Evolutionary conservation across 2,113 vertebrate species (phyloP), one percentile per base, ranked within the genome.

Genomic region (Crotophaga sulcirostris): DNA sequence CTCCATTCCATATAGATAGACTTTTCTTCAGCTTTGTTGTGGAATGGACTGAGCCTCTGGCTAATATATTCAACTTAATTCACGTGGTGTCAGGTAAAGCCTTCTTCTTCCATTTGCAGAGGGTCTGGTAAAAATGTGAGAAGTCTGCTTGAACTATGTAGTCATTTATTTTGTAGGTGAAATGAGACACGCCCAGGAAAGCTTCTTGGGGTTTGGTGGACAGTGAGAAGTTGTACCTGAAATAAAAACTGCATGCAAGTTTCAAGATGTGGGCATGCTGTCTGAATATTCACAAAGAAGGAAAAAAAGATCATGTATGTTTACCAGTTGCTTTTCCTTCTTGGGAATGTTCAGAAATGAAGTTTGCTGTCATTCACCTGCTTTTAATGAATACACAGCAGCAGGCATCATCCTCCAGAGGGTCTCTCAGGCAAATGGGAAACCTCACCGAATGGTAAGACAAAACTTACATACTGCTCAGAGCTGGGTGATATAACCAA

Each of bases 11-110:
- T 8, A 38, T 97, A 60, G 98, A 98, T 26, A 92, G 98, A 34
- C 98, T 98, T 26, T 98, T 98, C 97, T 98, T 98, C 96, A 98
- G 98, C 87, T 98, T 98, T 59, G 96, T 98, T 77, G 94, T 97
- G 45, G 96, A 98, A 44, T 98, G 98, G 98, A 98, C 97, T 9
- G 98, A 98, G 76, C 92, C 98, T 52, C 85, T 98, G 62, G 98
- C 98, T 83, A 95, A 97, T 7, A 92, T 81, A 18, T 98, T 98
- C 94, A 98, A 98, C 83, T 86, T 98, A 80, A 96, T 98, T 93
- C 98, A 98, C 2, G 98, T 98, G 72, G 89, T 98, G 4, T 98
- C 98, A 97, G 98, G 98, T 98, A 98, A 97, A 64, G 2, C 8
- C 87, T 70, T 81, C 60, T 78, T 87, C 40, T 77, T 66, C 24